Base-by-base conservation (phyloP, 2,797 vertebrate species). In the Vireo griseus region DNA sequence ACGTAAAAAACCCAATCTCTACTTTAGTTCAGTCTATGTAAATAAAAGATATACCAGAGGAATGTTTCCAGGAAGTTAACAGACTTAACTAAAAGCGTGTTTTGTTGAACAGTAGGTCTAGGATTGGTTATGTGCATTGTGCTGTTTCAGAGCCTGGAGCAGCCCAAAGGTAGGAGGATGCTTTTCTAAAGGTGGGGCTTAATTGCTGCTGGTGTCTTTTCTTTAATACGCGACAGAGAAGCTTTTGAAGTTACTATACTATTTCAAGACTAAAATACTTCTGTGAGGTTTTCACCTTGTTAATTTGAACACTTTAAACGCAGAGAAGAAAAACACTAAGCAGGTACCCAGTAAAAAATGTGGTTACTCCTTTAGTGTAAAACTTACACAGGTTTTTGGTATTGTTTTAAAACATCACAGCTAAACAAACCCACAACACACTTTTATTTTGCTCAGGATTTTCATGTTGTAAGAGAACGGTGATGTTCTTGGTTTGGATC, bases 281-380 rank as follows among this genome's bases (percentile, higher is more conserved):
- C 3, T 10, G 29, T 68, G 52, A 77, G 6, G n/a, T 28, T 81
- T 93, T 82, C 65, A 11, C 35, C 33, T 54, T 82, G 45, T 44
- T 80, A 63, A 63, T 84, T 51, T 63, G 22, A 84, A 63, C 24
- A 10, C n/a, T 77, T 39, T 13, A 45, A 66, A 82, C 83, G 55
- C 59, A 73, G 35, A 85, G 13, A 35, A 85, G 68, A 79, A 89
- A 66, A 37, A 35, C 28, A 50, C 39, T 52, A 45, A 88, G 54
- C n/a, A 65, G 7, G 31, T 48, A 39, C 18, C 20, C 1, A 3
- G 11, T 55, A 25, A 44, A 75, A 79, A 55, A 16, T 0, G 0
- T 20, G 14, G 22, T 71, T 40, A 40, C 13, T 48, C 42, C 31
- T 71, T 48, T 52, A 72, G 21, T 48, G 11, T 48, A 40, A 62